These are phyloP conservation scores for Gerris buenoi DNA, from an alignment of 1,140 invertebrate genomes.

Conservation along the genomic window DNA sequence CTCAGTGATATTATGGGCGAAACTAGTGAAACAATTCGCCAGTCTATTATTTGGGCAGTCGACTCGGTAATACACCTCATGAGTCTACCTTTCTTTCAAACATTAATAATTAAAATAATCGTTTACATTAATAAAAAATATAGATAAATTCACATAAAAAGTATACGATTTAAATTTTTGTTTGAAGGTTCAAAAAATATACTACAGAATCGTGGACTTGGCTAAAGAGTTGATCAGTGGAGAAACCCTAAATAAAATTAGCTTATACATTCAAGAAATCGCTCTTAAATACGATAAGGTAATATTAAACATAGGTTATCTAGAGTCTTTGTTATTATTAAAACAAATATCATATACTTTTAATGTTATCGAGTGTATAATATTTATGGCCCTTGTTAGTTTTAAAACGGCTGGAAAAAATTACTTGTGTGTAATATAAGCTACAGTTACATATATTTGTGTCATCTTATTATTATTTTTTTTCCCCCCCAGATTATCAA, in stretches of 20 bases:
- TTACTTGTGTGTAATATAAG: no score
- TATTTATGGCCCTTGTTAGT: no score
- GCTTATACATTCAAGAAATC: constrained; percentile 45
- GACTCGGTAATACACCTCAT: constrained; percentile 36
- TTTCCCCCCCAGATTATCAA: constrained; percentile 40
- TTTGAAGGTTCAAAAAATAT: constrained; percentile 44
- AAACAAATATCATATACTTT: no score
- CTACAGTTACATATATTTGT: no score
- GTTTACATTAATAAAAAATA: neutral
- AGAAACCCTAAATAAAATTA: constrained; percentile 50
- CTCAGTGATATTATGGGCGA: constrained; percentile 70
- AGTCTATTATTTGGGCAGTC: constrained; percentile 55
- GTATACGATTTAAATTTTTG: constrained; percentile 8
- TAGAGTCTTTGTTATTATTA: no score
- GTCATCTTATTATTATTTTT: no score
- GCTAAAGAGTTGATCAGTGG: constrained; percentile 50
- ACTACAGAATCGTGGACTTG: constrained; percentile 46
- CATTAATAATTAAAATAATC: no score
- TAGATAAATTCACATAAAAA: neutral
- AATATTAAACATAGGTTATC: no score
- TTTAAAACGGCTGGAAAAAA: no score
- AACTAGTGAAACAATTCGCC: constrained; percentile 54
- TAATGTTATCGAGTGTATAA: no score
- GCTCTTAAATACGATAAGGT: constrained; percentile 55
- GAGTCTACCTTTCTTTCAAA: no score